Evolutionary conservation across 2,888 invertebrate genomes (phyloP).

Genomic region (Nasonia oneida): DNA sequence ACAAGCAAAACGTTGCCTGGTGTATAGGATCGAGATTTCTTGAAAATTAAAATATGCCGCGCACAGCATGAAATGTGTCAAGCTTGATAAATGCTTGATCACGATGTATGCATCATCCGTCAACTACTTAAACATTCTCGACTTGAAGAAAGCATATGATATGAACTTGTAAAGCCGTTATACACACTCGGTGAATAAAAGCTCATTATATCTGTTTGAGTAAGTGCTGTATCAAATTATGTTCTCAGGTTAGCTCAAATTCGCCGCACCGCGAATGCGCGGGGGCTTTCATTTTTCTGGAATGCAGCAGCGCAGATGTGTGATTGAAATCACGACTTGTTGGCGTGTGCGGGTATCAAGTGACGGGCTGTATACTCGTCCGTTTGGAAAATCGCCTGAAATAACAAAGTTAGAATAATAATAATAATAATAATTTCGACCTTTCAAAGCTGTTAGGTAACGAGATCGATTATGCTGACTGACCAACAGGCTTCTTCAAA

Average conservation of each 20-base stretch:
- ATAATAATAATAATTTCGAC: background rate
- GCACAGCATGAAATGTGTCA: conserved; percentile 28
- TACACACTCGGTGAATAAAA: background rate
- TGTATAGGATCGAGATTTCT: background rate
- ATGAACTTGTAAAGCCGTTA: background rate
- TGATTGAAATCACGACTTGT: background rate
- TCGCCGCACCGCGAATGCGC: background rate
- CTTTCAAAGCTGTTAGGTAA: background rate
- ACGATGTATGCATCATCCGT: background rate
- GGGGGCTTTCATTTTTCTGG: background rate
- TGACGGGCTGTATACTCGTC: background rate
- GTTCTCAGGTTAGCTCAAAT: conserved; percentile 1
- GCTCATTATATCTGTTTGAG: background rate
- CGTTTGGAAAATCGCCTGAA: background rate
- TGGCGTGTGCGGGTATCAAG: background rate
- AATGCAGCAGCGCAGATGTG: background rate
- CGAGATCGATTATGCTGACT: background rate
- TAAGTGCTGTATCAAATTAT: conserved; percentile 1
- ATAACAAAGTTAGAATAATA: background rate
- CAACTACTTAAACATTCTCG: background rate
- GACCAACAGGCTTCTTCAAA: background rate
- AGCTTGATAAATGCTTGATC: background rate
- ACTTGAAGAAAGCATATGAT: background rate
- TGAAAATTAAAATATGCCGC: background rate
- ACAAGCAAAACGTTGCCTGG: background rate